Evolutionary conservation across 2,113 vertebrate species (phyloP).

Genomic region (Sebastes schlegelii): DNA sequence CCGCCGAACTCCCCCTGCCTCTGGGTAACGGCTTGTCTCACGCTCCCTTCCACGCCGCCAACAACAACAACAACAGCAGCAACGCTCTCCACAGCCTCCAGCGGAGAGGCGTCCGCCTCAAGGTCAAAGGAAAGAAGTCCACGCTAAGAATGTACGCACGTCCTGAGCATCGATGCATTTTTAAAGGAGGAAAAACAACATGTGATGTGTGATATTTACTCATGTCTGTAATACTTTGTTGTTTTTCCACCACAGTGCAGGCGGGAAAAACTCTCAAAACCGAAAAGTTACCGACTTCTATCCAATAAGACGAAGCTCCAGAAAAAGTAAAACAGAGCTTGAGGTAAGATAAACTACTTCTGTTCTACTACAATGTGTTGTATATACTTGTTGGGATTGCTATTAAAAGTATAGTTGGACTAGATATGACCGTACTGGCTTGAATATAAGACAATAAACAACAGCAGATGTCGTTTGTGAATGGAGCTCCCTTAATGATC

Average conservation of each 20-base stretch:
- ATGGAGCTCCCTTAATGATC: neutral
- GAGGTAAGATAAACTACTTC: constrained; percentile 83
- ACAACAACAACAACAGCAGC: constrained; percentile 59
- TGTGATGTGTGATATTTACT: neutral
- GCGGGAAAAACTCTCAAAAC: constrained; percentile 86
- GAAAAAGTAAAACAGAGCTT: constrained; percentile 93
- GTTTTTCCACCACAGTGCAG: constrained; percentile 34
- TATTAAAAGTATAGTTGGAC: neutral
- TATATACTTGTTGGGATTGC: neutral
- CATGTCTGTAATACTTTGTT: neutral
- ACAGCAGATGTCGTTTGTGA: too few relatives aligned
- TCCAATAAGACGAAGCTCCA: constrained; percentile 93
- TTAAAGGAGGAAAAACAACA: neutral
- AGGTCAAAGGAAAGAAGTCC: constrained; percentile 83
- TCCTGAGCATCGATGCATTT: neutral
- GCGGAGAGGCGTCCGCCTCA: constrained; percentile 81
- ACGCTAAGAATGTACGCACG: constrained; percentile 85
- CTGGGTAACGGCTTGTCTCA: constrained; percentile 45
- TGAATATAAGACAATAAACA: neutral
- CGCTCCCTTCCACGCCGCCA: constrained; percentile 68
- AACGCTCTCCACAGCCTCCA: constrained; percentile 55
- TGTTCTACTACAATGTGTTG: neutral
- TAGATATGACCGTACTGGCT: neutral
- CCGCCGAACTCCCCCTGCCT: constrained; percentile 56
- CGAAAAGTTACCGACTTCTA: constrained; percentile 96